Conservation (phyloP, 2,797 vertebrate species). For the Sebastes iracundus region DNA sequence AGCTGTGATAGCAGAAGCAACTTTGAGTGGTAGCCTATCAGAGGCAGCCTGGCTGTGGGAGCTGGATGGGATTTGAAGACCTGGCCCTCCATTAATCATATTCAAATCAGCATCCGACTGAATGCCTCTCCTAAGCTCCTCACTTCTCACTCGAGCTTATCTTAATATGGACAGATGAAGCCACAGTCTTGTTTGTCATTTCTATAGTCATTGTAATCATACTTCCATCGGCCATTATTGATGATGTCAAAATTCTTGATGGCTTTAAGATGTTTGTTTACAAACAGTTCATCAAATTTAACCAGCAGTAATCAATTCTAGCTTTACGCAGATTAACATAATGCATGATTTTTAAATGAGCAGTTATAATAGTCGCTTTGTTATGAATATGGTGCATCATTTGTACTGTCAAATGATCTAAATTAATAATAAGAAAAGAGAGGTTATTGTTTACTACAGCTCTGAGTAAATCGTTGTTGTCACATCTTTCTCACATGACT, state of each 20-base stretch:
- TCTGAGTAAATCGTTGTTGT: conserved; percentile 8
- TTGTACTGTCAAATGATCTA: conserved; percentile 12
- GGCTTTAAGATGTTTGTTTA: conserved; percentile 46
- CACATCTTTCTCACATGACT: not conserved
- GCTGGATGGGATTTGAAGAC: conserved; percentile 76
- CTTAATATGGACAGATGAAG: conserved; percentile 78
- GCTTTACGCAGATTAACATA: conserved; percentile 13
- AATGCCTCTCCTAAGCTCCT: conserved; percentile 62
- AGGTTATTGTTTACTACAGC: not conserved
- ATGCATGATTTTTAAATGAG: conserved; percentile 34
- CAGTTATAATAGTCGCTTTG: conserved; percentile 1
- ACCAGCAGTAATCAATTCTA: conserved; percentile 17
- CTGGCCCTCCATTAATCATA: conserved; percentile 80
- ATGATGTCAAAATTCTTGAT: conserved; percentile 45
- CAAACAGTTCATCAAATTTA: conserved; percentile 56
- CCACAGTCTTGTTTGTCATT: conserved; percentile 61
- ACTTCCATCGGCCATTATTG: conserved; percentile 52
- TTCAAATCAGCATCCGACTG: conserved; percentile 76
- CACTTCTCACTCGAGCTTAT: conserved; percentile 68
- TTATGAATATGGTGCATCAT: conserved; percentile 11
- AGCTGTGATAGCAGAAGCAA: conserved; percentile 56
- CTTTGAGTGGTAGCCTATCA: conserved; percentile 70
- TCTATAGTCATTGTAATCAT: conserved; percentile 53
- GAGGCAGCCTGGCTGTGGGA: conserved; percentile 59
- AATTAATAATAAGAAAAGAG: conserved; percentile 14